Conservation (phyloP, 2,113 vertebrate genomes). For the Bos indicus region DNA sequence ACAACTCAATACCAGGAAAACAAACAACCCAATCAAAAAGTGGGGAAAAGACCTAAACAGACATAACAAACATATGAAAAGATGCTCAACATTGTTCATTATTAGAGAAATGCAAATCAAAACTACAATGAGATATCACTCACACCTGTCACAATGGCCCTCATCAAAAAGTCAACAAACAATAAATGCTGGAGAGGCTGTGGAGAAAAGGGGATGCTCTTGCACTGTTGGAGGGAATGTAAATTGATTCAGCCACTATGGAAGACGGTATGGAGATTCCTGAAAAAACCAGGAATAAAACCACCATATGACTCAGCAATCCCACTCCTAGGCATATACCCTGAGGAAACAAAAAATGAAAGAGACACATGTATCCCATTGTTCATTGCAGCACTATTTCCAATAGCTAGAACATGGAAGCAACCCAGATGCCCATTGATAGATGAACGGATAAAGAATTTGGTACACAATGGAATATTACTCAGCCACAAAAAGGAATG, state of each 20-base stretch:
- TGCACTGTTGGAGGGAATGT: neutral
- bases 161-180: neutral
- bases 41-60: neutral
- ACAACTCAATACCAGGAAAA: neutral
- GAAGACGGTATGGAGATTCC: neutral
- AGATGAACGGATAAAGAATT: neutral
- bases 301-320: neutral
- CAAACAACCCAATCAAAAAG: neutral
- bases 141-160: neutral
- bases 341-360: neutral
- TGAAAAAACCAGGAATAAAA: neutral
- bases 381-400: neutral
- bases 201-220: neutral
- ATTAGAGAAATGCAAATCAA: neutral
- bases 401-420: neutral
- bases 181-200: neutral
- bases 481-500: neutral
- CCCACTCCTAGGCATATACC: neutral
- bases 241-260: neutral
- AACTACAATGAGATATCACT: neutral
- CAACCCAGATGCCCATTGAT: neutral
- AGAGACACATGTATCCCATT: neutral
- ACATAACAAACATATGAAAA: neutral
- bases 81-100: neutral
- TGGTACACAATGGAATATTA: neutral